These are phyloP conservation scores for Lepilemur septentrionalis DNA, from an alignment of 2,797 vertebrate genomes.

Conservation along the genomic window DNA sequence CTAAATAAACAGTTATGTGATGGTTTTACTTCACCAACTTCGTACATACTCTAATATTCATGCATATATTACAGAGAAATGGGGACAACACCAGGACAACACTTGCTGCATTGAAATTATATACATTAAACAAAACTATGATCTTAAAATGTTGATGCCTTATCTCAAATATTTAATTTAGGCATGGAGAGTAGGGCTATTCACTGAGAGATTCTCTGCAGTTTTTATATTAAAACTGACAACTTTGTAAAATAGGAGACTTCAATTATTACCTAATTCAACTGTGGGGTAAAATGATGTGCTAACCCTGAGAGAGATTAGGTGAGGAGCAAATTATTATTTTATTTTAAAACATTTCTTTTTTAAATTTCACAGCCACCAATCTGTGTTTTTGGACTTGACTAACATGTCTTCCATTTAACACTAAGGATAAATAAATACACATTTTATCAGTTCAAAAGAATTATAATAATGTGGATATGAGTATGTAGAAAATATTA, in stretches of 20 bases:
- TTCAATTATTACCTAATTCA: background rate
- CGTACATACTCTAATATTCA: background rate
- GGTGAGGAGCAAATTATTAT: background rate
- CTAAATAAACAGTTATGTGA: slow-evolving; percentile 43
- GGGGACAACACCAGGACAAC: background rate
- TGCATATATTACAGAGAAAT: background rate
- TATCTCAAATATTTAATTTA: slow-evolving; percentile 21
- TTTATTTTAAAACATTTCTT: slow-evolving; percentile 35
- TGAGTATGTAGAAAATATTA: background rate
- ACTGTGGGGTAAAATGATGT: background rate
- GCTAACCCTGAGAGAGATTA: background rate
- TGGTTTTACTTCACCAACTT: slow-evolving; percentile 3
- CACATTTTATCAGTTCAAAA: background rate
- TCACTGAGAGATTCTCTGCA: background rate
- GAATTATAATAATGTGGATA: background rate
- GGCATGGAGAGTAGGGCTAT: background rate
- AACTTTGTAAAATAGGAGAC: background rate
- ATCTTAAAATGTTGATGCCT: background rate
- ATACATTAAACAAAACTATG: background rate
- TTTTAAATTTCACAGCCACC: background rate
- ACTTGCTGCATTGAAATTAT: background rate
- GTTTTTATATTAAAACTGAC: background rate
- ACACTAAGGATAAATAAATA: background rate
- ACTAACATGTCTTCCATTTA: background rate
- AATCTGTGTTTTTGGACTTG: background rate